These are phyloP conservation scores for Aphrophora alni DNA, from an alignment of 2,888 invertebrate species.

Conservation along the genomic window DNA sequence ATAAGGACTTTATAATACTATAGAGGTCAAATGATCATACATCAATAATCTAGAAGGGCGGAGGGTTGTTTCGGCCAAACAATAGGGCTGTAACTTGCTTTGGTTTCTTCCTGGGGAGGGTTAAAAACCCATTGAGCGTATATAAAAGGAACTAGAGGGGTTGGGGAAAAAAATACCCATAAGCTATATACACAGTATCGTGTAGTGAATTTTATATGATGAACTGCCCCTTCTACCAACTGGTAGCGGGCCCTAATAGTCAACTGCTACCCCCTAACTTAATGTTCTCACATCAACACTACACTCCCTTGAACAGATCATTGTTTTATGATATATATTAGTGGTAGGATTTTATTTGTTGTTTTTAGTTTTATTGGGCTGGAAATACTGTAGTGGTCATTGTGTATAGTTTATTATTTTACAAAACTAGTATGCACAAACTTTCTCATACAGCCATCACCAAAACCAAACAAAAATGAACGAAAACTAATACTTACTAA, in stretches of 20 bases:
- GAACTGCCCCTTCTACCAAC: constrained; percentile 28
- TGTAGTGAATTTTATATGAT: constrained; percentile 28
- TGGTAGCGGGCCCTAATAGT: constrained; percentile 38
- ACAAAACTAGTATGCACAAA: too few species aligned
- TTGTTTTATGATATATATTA: background rate
- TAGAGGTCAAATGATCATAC: background rate
- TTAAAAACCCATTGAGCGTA: background rate
- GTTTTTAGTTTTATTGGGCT: too few species aligned
- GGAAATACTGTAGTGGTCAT: too few species aligned
- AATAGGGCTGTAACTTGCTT: background rate
- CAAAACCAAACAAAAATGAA: too few species aligned
- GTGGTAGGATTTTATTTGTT: too few species aligned
- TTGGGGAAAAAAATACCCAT: constrained; percentile 31
- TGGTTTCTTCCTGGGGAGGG: background rate
- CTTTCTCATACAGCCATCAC: too few species aligned
- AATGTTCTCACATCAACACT: constrained; percentile 2
- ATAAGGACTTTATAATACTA: background rate
- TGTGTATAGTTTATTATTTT: too few species aligned
- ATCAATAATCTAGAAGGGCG: background rate
- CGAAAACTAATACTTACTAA: too few species aligned
- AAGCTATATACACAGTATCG: constrained; percentile 35
- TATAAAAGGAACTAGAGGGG: constrained; percentile 14
- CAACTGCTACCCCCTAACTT: constrained; percentile 10
- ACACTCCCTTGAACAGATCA: background rate
- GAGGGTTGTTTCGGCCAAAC: background rate